These are phyloP conservation scores for Pseudomugil gertrudae DNA, from an alignment of 2,797 vertebrate species.

Conservation along the genomic window DNA sequence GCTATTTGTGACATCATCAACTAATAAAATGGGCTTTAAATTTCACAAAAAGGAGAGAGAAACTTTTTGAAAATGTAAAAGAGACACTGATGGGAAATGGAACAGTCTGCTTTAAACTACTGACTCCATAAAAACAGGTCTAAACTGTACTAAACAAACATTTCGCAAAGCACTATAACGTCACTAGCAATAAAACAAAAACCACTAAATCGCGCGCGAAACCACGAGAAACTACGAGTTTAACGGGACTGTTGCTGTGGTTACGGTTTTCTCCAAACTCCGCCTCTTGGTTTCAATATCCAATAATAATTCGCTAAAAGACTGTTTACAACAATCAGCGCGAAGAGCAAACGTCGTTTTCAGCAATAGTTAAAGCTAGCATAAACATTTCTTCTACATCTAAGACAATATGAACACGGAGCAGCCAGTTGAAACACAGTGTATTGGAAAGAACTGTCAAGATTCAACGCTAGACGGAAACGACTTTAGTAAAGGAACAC, in stretches of 20 bases:
- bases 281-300: conserved; percentile 41
- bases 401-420: conserved; percentile 48
- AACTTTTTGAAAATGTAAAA: too few species aligned
- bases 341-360: conserved; percentile 44
- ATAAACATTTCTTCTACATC: not conserved
- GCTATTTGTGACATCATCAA: too few species aligned
- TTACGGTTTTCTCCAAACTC: conserved; percentile 2
- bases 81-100: too few species aligned
- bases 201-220: too few species aligned
- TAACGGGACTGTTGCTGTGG: not conserved
- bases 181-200: too few species aligned
- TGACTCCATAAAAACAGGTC: too few species aligned
- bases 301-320: conserved; percentile 46
- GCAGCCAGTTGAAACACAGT: not conserved
- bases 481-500: conserved; percentile 23
- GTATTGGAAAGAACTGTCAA: not conserved
- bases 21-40: too few species aligned
- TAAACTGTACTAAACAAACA: too few species aligned
- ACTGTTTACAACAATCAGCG: conserved; percentile 25
- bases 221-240: too few species aligned
- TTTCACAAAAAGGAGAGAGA: too few species aligned
- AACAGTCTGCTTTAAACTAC: too few species aligned
- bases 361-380: not conserved
- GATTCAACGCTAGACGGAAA: conserved; percentile 37
- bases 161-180: too few species aligned